Base-by-base conservation (phyloP, 2,113 vertebrate genomes). In the Gopherus evgoodei region DNA sequence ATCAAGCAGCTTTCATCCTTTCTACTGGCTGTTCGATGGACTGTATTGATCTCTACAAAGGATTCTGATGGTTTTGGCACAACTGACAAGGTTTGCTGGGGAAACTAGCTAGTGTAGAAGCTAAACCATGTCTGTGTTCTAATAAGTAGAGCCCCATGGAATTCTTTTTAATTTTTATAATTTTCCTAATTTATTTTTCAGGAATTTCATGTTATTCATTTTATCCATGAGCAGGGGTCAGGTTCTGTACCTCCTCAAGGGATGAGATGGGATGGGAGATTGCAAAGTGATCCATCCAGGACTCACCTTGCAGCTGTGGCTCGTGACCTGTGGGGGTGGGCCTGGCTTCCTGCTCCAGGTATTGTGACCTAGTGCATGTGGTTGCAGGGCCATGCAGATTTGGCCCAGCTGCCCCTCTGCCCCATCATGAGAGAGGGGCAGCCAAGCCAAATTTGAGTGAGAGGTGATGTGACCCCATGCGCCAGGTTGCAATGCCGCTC, bases 1-100 rank as follows among this genome's bases (percentile, higher is more conserved):
- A 88, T 88, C 25, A 93, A 90, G 62, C 24, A 78, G 5, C 83
- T 97, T 91, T 84, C 86, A 27, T 52, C 50, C 14, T 90, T 53
- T 62, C 11, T 25, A 42, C 6, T 78, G 22, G 1, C n/a, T 89
- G 2, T 72, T 2, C 83, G 24, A 86, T 1, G 0, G 78, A 82
- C 52, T 1, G 56, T 49, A 76, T 29, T 59, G 86, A 82, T 27
- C 79, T 80, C n/a, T 75, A 75, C 31, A 87, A 84, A 81, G 84
- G 47, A 56, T 84, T 56, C 50, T 31, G 1, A n/a, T 79, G 69
- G 19, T 76, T 91, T 57, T 42, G 42, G 29, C 35, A 79, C 57
- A 81, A 47, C 27, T 79, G 17, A 12, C 19, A 4, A 5, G 83
- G 47, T 57, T 83, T 85, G 31, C 76, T 91, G 50, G 79, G 65